Evolutionary conservation across 2,888 invertebrate genomes (phyloP).

Genomic region (Deilephila elpenor): DNA sequence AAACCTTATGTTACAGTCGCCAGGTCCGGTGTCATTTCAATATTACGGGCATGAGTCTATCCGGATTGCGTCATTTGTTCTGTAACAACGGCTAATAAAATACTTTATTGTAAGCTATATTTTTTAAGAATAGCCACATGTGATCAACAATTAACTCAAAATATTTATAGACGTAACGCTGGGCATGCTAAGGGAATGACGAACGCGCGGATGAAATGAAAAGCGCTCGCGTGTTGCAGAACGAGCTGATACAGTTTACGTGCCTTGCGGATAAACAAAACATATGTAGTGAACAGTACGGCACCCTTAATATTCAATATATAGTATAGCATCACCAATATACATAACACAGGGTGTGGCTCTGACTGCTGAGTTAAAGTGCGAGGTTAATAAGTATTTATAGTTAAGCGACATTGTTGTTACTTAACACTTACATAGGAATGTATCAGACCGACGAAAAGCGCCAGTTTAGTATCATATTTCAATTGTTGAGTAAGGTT

Average conservation of each 20-base stretch:
- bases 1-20: not conserved
- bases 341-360: not conserved
- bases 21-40: slow-evolving; percentile 8
- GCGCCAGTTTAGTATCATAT: too few relatives aligned
- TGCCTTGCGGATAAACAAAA: slow-evolving; percentile 22
- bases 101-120: not conserved
- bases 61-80: slow-evolving; percentile 1
- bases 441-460: too few relatives aligned
- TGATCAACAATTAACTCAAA: too few relatives aligned
- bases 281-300: slow-evolving; percentile 18
- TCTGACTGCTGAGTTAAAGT: not conserved
- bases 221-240: slow-evolving; percentile 26
- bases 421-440: too few relatives aligned
- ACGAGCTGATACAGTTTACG: slow-evolving; percentile 30
- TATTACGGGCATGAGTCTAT: not conserved
- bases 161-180: too few relatives aligned
- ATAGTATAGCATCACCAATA: too few relatives aligned
- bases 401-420: too few relatives aligned
- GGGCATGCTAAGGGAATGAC: not conserved
- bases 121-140: too few relatives aligned
- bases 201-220: slow-evolving; percentile 14
- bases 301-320: not conserved
- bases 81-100: not conserved
- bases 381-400: not conserved
- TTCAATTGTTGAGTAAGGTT: too few relatives aligned